A percentile compares a stretch with the other conserved stretches of the same genome.
Evolutionary conservation across 2,113 vertebrate species (phyloP).

Genomic region (Syngnathoides biaculeatus): DNA sequence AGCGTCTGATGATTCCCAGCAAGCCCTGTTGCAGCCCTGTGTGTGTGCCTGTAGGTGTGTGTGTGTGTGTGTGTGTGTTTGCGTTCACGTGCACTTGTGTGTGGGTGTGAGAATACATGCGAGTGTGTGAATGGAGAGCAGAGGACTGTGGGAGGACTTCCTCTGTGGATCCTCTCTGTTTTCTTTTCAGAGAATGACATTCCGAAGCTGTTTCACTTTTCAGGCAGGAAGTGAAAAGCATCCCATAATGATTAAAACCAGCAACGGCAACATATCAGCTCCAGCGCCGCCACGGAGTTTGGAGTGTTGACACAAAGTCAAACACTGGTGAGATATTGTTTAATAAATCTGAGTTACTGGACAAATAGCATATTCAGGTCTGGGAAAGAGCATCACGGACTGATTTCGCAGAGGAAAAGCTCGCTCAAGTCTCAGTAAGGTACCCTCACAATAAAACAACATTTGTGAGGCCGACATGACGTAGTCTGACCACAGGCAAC

Average conservation of each 20-base stretch:
- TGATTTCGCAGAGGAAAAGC: background rate
- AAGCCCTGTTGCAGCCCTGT: constrained; percentile 72
- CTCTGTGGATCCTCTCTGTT: constrained; percentile 97
- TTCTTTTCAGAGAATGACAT: constrained; percentile 99
- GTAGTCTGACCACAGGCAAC: background rate
- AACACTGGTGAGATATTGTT: constrained; percentile 91
- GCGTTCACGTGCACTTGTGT: constrained; percentile 21
- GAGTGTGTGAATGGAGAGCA: constrained; percentile 69
- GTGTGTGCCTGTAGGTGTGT: constrained; percentile 52
- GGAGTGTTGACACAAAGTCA: constrained; percentile 86
- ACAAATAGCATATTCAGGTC: constrained; percentile 27
- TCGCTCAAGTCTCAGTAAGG: background rate
- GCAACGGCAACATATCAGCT: constrained; percentile 86
- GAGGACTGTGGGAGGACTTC: constrained; percentile 95
- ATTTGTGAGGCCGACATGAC: background rate
- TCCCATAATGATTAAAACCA: constrained; percentile 98
- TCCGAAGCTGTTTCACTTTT: constrained; percentile 99
- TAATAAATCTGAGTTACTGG: constrained; percentile 84
- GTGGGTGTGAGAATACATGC: constrained; percentile 38
- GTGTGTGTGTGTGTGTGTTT: constrained; percentile 32
- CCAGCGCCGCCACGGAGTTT: constrained; percentile 80
- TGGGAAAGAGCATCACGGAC: constrained; percentile 26
- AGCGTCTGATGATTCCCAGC: constrained; percentile 97
- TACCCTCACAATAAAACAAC: background rate
- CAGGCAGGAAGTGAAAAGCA: constrained; percentile 93